Evolutionary conservation across 2,797 vertebrate genomes (phyloP), one percentile per base, ranked within the genome.

Genomic region (Sandelia bainsii): DNA sequence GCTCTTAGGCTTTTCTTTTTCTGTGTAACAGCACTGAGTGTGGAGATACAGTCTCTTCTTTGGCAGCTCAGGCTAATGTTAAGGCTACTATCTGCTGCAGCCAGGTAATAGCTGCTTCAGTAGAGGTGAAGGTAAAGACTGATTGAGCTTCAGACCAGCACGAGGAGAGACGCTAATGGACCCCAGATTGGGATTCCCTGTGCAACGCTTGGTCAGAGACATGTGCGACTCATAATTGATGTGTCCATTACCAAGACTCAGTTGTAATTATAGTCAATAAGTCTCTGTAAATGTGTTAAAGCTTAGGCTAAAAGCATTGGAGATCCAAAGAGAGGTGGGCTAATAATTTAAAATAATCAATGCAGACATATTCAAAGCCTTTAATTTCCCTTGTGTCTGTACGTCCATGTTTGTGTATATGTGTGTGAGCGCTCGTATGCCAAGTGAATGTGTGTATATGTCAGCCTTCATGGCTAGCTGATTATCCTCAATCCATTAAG

Each of bases 291-390:
- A 98, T 96, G 97, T 99, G 97, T 97, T 98, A 97, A 97, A 97
- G 96, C 97, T 96, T 94, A 87, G 90, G 96, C 97, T 99, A 99
- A 98, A 98, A 99, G 97, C 97, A 97, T 97, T 97, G 96, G 96
- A 96, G 96, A 97, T 97, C 97, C 96, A 96, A 96, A 97, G 96
- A 97, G 97, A 98, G 96, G 97, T 96, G 96, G 97, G 96, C 96
- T 98, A 98, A 98, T 98, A 98, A 98, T 99, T 99, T 99, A 98
- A 98, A 98, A 97, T 98, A 98, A 99, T 99, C 97, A 97, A 98
- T 99, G 97, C 96, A 95, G 96, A 96, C 97, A 96, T 98, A 97
- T 93, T 98, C 97, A 97, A 93, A 94, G 96, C 96, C 96, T 95
- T 98, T 99, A 98, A 99, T 99, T 99, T 99, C 97, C 97, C 97